Evolutionary conservation across 1,140 invertebrate species (phyloP).

Genomic region (Magallana gigas): DNA sequence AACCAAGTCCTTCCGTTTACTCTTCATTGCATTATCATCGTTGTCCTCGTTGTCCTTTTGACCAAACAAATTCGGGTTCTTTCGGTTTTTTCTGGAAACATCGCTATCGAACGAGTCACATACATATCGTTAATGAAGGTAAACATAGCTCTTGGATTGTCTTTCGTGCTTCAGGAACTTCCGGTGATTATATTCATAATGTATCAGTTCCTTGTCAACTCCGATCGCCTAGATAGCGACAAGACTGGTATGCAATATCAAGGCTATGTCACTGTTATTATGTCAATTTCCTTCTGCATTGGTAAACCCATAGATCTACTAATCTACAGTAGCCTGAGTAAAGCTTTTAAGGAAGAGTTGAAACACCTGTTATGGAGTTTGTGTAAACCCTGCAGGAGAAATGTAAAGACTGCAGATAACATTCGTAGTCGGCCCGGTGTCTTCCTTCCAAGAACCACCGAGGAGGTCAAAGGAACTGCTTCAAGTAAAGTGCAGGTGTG

Average conservation of each 20-base stretch:
- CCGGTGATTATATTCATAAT: background rate
- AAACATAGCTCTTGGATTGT: background rate
- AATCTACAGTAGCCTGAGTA: background rate
- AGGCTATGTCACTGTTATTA: background rate
- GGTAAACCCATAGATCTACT: background rate
- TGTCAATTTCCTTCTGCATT: background rate
- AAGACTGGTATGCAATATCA: background rate
- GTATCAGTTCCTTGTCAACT: background rate
- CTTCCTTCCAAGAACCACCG: too few species aligned
- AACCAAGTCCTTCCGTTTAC: background rate
- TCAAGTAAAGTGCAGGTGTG: too few species aligned
- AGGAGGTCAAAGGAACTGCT: too few species aligned
- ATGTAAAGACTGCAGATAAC: too few species aligned
- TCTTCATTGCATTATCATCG: background rate
- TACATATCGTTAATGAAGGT: background rate
- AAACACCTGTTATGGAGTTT: background rate
- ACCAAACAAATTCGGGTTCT: background rate
- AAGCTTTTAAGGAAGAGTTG: background rate
- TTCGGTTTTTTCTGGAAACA: background rate
- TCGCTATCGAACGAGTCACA: background rate
- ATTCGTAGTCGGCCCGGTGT: too few species aligned
- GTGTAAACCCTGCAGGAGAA: too few species aligned
- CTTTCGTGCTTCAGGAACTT: background rate
- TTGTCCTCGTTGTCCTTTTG: background rate
- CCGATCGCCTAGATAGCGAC: background rate